These are phyloP conservation scores for Calyptomena viridis DNA, from an alignment of 2,113 vertebrate species.

Conservation along the genomic window DNA sequence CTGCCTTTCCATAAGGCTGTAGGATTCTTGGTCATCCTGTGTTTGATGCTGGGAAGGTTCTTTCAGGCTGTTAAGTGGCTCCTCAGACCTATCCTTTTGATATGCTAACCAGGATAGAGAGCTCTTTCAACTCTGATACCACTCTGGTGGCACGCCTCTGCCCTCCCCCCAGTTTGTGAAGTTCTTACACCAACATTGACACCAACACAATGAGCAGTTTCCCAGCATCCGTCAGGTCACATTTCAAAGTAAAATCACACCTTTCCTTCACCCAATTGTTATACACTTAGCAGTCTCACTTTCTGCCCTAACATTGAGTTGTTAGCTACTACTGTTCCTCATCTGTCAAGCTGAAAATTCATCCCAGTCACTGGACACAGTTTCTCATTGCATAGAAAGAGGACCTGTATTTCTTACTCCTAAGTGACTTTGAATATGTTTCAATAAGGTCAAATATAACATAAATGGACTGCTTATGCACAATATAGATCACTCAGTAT, in stretches of 20 bases:
- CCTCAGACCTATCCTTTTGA: background rate
- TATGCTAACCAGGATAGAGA: background rate
- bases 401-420: background rate
- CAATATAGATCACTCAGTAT: background rate
- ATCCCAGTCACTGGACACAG: background rate
- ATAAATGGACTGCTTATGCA: background rate
- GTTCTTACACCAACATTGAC: background rate
- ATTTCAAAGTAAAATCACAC: background rate
- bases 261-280: background rate
- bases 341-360: background rate
- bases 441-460: background rate
- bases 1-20: background rate
- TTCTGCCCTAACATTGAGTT: background rate
- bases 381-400: background rate
- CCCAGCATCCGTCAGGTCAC: background rate
- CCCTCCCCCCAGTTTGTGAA: background rate
- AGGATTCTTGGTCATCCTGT: background rate
- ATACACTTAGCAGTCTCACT: background rate
- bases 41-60: background rate
- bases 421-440: background rate
- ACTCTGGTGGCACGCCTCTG: background rate
- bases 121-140: background rate
- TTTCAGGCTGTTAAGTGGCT: background rate
- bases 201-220: background rate
- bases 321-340: background rate